A percentile compares a stretch with the other conserved stretches of the same genome.
Evolutionary conservation across 2,113 vertebrate species (phyloP).

Genomic region (Motacilla tschutschensis): DNA sequence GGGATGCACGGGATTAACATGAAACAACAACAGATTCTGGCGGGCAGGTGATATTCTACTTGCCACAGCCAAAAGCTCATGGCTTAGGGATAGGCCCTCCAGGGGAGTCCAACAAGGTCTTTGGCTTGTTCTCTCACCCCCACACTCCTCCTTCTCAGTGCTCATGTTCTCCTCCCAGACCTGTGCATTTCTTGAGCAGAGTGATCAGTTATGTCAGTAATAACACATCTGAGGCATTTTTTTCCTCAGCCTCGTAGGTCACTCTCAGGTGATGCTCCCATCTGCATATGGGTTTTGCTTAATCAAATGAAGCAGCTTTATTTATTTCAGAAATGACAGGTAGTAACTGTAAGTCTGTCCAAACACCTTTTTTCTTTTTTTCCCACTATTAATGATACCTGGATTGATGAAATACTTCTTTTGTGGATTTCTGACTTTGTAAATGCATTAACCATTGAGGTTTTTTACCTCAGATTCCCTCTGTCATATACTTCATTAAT

Average conservation of each 20-base stretch:
- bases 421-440: neutral
- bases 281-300: neutral
- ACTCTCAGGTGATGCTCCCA: neutral
- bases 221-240: neutral
- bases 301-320: neutral
- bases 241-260: neutral
- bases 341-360: neutral
- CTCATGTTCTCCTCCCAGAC: neutral
- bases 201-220: neutral
- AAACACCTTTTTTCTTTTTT: neutral
- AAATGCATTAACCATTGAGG: neutral
- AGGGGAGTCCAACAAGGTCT: neutral
- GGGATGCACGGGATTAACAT: neutral
- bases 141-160: neutral
- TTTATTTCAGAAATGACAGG: neutral
- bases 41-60: too few relatives aligned
- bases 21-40: too few relatives aligned
- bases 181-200: neutral
- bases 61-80: too few relatives aligned
- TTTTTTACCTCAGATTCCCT: neutral
- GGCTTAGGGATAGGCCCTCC: neutral
- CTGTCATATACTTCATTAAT: conserved; percentile 22
- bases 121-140: neutral
- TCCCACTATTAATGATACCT: neutral
- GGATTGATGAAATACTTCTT: neutral